These are phyloP conservation scores for Larimichthys crocea DNA, from an alignment of 2,113 vertebrate species.

Conservation along the genomic window DNA sequence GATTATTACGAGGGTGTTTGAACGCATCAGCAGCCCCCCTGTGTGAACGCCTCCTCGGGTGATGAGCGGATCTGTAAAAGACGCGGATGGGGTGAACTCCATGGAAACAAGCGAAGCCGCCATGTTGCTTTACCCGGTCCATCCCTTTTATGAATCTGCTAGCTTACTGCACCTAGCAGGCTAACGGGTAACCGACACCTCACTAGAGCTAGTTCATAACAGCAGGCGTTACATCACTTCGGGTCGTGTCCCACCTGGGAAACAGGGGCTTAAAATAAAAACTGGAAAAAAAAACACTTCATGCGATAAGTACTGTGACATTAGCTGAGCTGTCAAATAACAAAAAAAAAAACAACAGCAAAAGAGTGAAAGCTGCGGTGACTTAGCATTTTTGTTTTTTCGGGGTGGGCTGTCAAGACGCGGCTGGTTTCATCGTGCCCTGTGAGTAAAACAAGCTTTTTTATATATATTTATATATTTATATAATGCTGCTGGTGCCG, in stretches of 20 bases:
- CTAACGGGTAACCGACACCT: slow-evolving; percentile 46
- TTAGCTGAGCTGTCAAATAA: slow-evolving; percentile 20
- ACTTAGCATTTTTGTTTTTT: slow-evolving; percentile 49
- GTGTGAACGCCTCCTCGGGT: not conserved
- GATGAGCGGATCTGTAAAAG: slow-evolving; percentile 44
- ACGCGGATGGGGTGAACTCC: slow-evolving; percentile 20
- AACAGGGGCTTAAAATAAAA: slow-evolving; percentile 28
- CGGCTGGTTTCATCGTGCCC: slow-evolving; percentile 56
- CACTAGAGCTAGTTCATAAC: slow-evolving; percentile 54
- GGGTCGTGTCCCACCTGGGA: slow-evolving; percentile 61
- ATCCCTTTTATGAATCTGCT: not conserved
- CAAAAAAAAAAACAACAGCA: not conserved
- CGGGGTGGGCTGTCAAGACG: slow-evolving; percentile 45
- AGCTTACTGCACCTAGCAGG: not conserved
- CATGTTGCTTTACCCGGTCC: slow-evolving; percentile 27
- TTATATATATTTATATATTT: not conserved
- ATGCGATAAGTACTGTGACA: not conserved
- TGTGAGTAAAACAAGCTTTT: slow-evolving; percentile 63
- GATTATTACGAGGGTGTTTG: not conserved
- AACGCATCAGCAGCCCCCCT: slow-evolving; percentile 43
- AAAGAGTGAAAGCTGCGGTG: slow-evolving; percentile 22
- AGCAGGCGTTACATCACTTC: slow-evolving; percentile 74
- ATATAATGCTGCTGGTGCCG: not conserved
- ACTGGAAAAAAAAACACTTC: not conserved
- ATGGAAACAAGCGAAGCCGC: not conserved